Conservation (phyloP, 2,797 vertebrate genomes). For the Tenualosa ilisha region DNA sequence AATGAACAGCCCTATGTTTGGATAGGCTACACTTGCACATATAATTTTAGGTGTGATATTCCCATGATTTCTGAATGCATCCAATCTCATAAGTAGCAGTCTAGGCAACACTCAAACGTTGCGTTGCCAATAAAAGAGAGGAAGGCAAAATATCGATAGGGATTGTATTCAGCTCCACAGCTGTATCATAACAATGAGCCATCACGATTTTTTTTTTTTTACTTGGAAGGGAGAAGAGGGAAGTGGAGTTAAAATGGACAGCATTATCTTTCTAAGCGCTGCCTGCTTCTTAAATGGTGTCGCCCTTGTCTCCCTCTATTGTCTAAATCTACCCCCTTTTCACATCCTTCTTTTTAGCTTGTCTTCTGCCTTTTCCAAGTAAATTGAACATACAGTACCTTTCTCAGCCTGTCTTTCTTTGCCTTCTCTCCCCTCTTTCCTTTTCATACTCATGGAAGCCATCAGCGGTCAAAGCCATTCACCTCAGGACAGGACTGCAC, state of each 20-base stretch:
- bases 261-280: slow-evolving; percentile 45
- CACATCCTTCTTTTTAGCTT: slow-evolving; percentile 27
- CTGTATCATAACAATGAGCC: slow-evolving; percentile 28
- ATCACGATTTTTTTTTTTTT: background rate
- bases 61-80: too few relatives aligned
- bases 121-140: too few relatives aligned
- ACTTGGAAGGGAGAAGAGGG: background rate
- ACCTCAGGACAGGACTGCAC: background rate
- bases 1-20: too few relatives aligned
- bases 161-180: slow-evolving; percentile 40
- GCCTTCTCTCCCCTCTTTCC: background rate
- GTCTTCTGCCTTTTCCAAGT: background rate
- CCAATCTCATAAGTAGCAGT: too few relatives aligned
- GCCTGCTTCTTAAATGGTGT: slow-evolving; percentile 41
- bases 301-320: slow-evolving; percentile 39
- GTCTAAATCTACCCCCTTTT: slow-evolving; percentile 49
- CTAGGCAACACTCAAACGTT: too few relatives aligned
- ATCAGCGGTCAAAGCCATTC: background rate
- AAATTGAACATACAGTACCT: slow-evolving; percentile 31
- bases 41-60: too few relatives aligned
- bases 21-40: too few relatives aligned
- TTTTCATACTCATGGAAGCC: background rate
- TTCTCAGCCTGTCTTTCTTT: slow-evolving; percentile 22
- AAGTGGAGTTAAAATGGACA: slow-evolving; percentile 15
- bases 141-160: slow-evolving; percentile 31